Evolutionary conservation across 2,113 vertebrate genomes (phyloP), one percentile per base, ranked within the genome.

Genomic region (Natator depressus): DNA sequence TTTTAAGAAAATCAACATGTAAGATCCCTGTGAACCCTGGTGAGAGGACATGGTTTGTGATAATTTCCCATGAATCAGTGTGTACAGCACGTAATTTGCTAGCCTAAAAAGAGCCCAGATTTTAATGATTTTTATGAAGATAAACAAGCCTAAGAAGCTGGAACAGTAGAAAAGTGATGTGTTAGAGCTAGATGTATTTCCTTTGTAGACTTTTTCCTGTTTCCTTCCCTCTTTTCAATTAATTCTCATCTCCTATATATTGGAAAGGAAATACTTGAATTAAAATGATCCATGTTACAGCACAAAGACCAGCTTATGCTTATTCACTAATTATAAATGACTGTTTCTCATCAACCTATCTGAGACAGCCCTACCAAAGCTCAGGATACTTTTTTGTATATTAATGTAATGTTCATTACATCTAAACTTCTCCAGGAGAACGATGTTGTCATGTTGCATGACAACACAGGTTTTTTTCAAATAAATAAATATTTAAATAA

Each of bases 91-190:
- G n/a, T 88, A 22, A 82, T 93, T 92, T 82, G 54, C 65, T 55
- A 59, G 5, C 38, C 31, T 88, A 84, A 96, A 88, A 92, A 72
- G 75, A 91, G 62, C 14, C 62, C 6, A 6, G 31, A 65, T 93
- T 84, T 84, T 62, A 84, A 85, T 80, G 27, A n/a, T 94, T 93
- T 93, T 55, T 54, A 42, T 85, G 75, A 89, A 94, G 90, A 90
- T 91, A 92, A 92, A 93, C 46, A 87, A 91, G 51, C 69, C 53
- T 51, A 6, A 75, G 65, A 82, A 85, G 47, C 59, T 86, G 25
- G 81, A 22, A 50, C 81, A 84, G 80, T 59, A 89, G 82, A 86
- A 82, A 82, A 72, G 17, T 29, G 10, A 47, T 54, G 7, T 93
- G 72, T 82, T 79, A 12, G 42, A 93, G 80, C 57, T 81, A 13